Evolutionary conservation across 2,797 vertebrate genomes (phyloP).

Genomic region (Peromyscus melanophrys): DNA sequence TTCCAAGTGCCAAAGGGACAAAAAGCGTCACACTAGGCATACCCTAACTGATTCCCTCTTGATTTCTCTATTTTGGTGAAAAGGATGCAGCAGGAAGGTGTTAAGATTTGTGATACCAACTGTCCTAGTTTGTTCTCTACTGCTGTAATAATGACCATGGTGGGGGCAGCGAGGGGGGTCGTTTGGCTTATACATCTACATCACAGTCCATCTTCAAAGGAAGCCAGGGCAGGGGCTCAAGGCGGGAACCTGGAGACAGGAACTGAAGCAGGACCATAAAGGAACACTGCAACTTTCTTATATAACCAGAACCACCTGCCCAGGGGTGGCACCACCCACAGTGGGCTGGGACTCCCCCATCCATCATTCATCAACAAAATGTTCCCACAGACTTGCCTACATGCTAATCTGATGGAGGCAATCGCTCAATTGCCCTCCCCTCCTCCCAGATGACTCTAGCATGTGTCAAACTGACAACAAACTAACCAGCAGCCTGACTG

Average conservation of each 20-base stretch:
- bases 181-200: background rate
- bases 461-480: background rate
- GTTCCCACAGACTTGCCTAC: background rate
- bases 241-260: background rate
- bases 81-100: background rate
- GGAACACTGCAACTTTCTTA: background rate
- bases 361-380: background rate
- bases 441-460: background rate
- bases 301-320: background rate
- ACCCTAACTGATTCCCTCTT: background rate
- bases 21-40: background rate
- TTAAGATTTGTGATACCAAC: background rate
- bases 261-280: background rate
- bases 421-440: background rate
- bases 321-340: background rate
- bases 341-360: background rate
- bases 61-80: background rate
- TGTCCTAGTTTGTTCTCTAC: background rate
- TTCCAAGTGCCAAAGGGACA: constrained; percentile 32
- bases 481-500: background rate
- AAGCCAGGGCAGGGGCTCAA: background rate
- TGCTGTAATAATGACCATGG: background rate
- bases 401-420: background rate
- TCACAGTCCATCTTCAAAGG: background rate
- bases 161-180: background rate